Evolutionary conservation across 2,797 vertebrate species (phyloP).

Genomic region (Esox lucius): DNA sequence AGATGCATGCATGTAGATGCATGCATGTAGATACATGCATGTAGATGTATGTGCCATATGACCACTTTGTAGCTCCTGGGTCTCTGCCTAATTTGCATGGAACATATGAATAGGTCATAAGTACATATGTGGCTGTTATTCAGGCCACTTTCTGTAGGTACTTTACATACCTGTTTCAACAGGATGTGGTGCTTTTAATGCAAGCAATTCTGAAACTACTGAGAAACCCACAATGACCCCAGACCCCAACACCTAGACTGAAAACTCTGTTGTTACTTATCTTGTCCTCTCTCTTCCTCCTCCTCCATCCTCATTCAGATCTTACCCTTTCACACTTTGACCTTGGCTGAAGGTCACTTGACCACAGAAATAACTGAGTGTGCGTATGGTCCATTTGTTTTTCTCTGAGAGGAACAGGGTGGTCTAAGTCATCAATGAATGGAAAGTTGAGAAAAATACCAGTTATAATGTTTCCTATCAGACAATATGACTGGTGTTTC

Average conservation of each 20-base stretch:
- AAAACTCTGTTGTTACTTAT: neutral
- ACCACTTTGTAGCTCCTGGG: neutral
- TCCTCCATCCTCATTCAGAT: neutral
- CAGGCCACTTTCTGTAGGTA: neutral
- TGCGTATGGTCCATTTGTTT: conserved; percentile 4
- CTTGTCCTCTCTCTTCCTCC: neutral
- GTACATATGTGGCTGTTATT: no score
- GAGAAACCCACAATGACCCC: neutral
- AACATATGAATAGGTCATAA: neutral
- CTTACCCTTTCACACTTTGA: neutral
- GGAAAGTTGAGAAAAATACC: neutral
- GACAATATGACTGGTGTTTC: neutral
- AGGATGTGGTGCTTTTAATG: neutral
- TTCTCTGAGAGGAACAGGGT: neutral
- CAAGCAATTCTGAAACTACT: neutral
- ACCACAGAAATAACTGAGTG: neutral
- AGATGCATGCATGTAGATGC: neutral
- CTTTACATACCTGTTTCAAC: neutral
- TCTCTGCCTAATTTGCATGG: neutral
- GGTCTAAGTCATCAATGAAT: neutral
- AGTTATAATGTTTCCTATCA: neutral
- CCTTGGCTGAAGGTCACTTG: neutral
- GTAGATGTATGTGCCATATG: no score
- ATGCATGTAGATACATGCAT: neutral
- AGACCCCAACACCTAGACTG: neutral